Base-by-base conservation (phyloP, 1,140 invertebrate genomes). In the Drosophila hydei region DNA sequence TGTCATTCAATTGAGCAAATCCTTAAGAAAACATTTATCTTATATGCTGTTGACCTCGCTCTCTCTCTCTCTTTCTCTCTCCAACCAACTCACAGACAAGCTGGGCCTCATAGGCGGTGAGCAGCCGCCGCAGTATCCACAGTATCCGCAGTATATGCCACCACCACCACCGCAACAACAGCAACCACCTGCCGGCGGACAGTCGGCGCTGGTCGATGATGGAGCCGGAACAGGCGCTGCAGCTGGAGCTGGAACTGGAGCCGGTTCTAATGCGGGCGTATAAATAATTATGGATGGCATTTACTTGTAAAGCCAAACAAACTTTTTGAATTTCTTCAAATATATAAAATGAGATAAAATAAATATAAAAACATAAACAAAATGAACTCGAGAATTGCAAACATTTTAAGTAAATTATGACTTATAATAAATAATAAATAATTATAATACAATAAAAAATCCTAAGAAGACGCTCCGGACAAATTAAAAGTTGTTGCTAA, bases 61-160 rank as follows among this genome's bases (percentile, higher is more conserved):
- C 18, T 50, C 43, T 40, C 27, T 25, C 36, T 25, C 42, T 19
- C 21, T 27, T 16, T 16, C 21, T 21, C 25, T 42, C 21, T 30
- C 11, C 51, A n/a, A 11, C 21, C 42, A 8, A 25, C 23, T 42
- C 9, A 67, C 69, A 91, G 89, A 91, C 81, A 91, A 91, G 81
- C 89, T 91, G 52, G 89, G 89, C 54, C 84, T 91, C 74, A 93
- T 92, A 91, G 93, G 93, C 30, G 87, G 92, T 52, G 65, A 92
- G 60, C 91, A 92, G 72, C 89, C 88, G 47, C 76, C 89, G 40
- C 91, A 90, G 45, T 88, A 91, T 77, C 84, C 83, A 58, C 91
- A 92, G 43, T 75, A 91, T 51, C 92, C 92, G 60, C 87, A 74
- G 48, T 92, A 93, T 55, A 87, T 89, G 75, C 91, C 90, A 30